Conservation (phyloP, 2,113 vertebrate genomes). For the Eublepharis macularius region DNA sequence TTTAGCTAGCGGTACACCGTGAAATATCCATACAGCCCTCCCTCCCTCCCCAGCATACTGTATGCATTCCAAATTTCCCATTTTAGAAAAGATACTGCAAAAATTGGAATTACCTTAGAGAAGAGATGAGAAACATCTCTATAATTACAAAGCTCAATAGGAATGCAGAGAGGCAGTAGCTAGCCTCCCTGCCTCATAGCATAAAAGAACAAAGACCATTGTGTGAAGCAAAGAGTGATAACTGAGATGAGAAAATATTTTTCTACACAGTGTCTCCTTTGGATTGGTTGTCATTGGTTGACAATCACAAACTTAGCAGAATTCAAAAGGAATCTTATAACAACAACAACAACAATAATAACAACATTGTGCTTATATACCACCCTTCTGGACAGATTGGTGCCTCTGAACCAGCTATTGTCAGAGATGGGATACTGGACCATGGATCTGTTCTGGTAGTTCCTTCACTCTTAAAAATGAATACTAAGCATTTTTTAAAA, state of each 20-base stretch:
- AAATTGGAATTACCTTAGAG: not conserved
- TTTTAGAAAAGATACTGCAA: not conserved
- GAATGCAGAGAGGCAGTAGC: slow-evolving; percentile 14
- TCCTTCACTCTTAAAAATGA: not conserved
- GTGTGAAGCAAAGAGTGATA: slow-evolving; percentile 3
- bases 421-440: not conserved
- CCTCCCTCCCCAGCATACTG: not conserved
- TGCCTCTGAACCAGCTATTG: not conserved
- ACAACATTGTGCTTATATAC: no score
- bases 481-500: not conserved
- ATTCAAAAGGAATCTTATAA: not conserved
- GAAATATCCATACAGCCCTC: not conserved
- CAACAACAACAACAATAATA: no score
- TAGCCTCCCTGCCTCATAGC: slow-evolving; percentile 1
- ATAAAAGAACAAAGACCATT: slow-evolving; percentile 2
- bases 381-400: no score
- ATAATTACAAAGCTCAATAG: slow-evolving; percentile 9
- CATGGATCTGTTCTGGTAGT: not conserved
- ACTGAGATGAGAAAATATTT: slow-evolving; percentile 14
- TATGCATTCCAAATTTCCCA: not conserved
- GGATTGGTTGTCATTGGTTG: not conserved
- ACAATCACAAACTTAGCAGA: not conserved
- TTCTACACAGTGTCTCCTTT: slow-evolving; percentile 9
- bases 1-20: not conserved
- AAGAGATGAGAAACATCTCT: slow-evolving; percentile 19